phyloP scores from a whole-genome alignment of 2,888 invertebrate species.

The Caenorhabditis sp. region DNA sequence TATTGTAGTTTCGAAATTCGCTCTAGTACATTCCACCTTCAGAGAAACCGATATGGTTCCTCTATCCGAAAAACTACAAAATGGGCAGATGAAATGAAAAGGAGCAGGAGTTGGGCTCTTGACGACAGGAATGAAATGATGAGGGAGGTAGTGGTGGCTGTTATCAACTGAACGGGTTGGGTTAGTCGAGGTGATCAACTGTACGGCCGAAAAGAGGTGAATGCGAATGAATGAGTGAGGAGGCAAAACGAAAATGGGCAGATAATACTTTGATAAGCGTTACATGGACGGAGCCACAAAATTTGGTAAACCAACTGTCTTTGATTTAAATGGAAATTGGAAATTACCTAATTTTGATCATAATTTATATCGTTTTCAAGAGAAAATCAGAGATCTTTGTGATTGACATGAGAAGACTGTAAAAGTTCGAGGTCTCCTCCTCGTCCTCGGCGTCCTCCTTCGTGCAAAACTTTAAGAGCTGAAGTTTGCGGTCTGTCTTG shows the following conservation, averaged over 20 bases:
- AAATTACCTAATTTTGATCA: too few relatives aligned
- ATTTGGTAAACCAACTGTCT: too few relatives aligned
- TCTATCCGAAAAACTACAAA: too few relatives aligned
- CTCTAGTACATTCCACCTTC: too few relatives aligned
- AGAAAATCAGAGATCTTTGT: not conserved
- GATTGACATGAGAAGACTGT: not conserved
- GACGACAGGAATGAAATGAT: not conserved
- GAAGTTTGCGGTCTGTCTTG: slow-evolving; percentile 13
- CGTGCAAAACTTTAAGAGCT: too few relatives aligned
- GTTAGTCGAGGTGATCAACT: slow-evolving; percentile 27
- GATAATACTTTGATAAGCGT: slow-evolving; percentile 39
- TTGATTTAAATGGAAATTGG: not conserved
- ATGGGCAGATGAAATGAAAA: not conserved
- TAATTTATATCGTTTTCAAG: not conserved
- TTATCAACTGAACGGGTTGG: slow-evolving; percentile 48
- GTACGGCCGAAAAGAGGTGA: not conserved
- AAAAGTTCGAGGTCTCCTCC: slow-evolving; percentile 22
- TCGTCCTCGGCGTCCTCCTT: slow-evolving; percentile 7
- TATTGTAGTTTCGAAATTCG: too few relatives aligned
- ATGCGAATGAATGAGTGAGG: not conserved
- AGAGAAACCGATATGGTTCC: too few relatives aligned
- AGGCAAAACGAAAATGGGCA: not conserved
- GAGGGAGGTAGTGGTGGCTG: not conserved
- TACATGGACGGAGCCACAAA: not conserved
- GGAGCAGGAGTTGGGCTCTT: not conserved